Evolutionary conservation across 2,888 invertebrate species (phyloP).

Genomic region (Pterobdella sp.): DNA sequence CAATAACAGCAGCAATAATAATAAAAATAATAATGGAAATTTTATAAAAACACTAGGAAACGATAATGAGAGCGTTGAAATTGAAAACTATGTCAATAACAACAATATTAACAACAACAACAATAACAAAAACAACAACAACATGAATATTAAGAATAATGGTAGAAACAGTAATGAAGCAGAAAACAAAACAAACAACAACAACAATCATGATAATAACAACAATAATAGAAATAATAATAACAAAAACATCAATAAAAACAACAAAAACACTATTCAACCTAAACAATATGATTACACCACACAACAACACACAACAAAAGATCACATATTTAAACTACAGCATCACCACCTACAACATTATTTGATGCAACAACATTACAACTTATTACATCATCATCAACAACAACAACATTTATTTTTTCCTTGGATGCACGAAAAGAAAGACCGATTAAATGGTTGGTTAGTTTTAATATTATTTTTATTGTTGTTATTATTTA

Average conservation of each 20-base stretch:
- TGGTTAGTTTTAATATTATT: not conserved
- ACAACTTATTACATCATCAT: constrained; percentile 6
- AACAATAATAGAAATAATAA: too few species aligned
- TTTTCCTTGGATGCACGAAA: constrained; percentile 46
- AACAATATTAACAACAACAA: constrained; percentile 2
- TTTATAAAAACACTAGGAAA: not conserved
- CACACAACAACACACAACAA: not conserved
- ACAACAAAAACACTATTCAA: not conserved
- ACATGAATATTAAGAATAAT: not conserved
- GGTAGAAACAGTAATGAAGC: not conserved
- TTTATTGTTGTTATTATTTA: not conserved
- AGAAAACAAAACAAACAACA: not conserved
- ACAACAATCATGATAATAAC: not conserved
- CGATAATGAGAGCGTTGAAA: not conserved
- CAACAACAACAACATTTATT: constrained; percentile 27
- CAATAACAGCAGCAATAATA: not conserved
- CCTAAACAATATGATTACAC: not conserved
- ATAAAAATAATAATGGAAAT: not conserved
- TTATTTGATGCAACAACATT: not conserved
- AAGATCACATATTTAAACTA: not conserved
- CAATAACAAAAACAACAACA: not conserved
- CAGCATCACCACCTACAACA: constrained; percentile 18
- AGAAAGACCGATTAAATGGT: constrained; percentile 52
- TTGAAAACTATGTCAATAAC: not conserved
- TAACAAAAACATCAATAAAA: too few species aligned